Conservation (phyloP, 1,140 invertebrate species). For the Marisa cornuarietis region DNA sequence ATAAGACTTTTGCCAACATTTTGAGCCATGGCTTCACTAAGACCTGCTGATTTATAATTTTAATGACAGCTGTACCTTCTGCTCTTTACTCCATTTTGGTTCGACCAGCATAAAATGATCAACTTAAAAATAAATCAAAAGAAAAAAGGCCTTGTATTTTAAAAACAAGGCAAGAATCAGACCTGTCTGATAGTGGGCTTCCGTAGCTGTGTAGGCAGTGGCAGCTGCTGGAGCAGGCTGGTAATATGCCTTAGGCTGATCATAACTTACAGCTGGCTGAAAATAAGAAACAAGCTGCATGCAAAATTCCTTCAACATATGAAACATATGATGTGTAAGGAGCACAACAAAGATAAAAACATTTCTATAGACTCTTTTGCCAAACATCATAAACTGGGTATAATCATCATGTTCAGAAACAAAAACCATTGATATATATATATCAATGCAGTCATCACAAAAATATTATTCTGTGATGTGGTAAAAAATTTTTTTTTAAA, state of each 20-base stretch:
- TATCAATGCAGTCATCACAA: no score
- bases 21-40: no score
- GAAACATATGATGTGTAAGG: neutral
- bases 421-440: no score
- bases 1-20: no score
- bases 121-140: neutral
- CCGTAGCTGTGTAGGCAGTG: slow-evolving; percentile 70
- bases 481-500: no score
- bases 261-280: slow-evolving; percentile 61
- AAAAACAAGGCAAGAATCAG: slow-evolving; percentile 26
- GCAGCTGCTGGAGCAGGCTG: slow-evolving; percentile 58
- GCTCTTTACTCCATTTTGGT: neutral
- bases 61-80: neutral
- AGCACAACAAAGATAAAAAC: neutral
- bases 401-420: no score
- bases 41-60: no score
- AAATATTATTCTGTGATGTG: no score
- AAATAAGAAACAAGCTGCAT: slow-evolving; percentile 28
- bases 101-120: no score
- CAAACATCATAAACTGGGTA: no score
- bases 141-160: no score
- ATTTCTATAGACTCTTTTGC: no score
- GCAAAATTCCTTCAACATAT: neutral
- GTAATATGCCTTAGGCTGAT: slow-evolving; percentile 62
- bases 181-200: slow-evolving; percentile 73